Evolutionary conservation across 2,888 invertebrate genomes (phyloP), one percentile per base, ranked within the genome.

Genomic region (Acrobasis suavella): DNA sequence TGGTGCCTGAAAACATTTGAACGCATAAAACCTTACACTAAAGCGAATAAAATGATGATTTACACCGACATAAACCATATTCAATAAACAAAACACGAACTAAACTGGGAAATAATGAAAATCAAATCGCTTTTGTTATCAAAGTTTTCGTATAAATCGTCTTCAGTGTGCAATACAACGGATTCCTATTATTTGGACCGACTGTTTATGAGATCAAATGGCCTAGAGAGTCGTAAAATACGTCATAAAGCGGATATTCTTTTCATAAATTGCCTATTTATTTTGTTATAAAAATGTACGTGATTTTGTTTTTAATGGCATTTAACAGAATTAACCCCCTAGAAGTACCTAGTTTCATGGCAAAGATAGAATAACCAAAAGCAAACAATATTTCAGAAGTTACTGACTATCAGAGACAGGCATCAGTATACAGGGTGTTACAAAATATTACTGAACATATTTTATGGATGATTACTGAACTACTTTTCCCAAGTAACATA

Each of bases 131-230:
- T 64, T 67, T 71, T 67, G 66, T 69, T 69, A 16, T 59, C 60
- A 50, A 77, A 76, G 70, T 76, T 77, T 74, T 69, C 74, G 68
- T 73, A 78, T 77, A 78, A 78, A 78, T 74, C 65, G 72, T 67
- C 63, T 68, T 64, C 70, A 71, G 71, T 66, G 69, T 64, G 49
- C 61, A n/a, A 56, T 64, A 66, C 64, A 67, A 69, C 65, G 66
- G 65, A 65, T 65, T 65, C 69, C 67, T 62, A 73, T 80, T 78
- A 75, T 76, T 76, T 72, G 71, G 67, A 68, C 67, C 68, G 69
- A 74, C 73, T 72, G 70, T 77, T 79, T 77, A 76, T 70, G 73
- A 67, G 67, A 69, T 72, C 71, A 67, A 68, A 76, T 72, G 75
- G 70, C 71, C 69, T 69, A 50, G 65, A 58, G 65, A 70, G 75